These are phyloP conservation scores for Eulemur mongoz DNA, from an alignment of 2,797 vertebrate species.

Conservation along the genomic window DNA sequence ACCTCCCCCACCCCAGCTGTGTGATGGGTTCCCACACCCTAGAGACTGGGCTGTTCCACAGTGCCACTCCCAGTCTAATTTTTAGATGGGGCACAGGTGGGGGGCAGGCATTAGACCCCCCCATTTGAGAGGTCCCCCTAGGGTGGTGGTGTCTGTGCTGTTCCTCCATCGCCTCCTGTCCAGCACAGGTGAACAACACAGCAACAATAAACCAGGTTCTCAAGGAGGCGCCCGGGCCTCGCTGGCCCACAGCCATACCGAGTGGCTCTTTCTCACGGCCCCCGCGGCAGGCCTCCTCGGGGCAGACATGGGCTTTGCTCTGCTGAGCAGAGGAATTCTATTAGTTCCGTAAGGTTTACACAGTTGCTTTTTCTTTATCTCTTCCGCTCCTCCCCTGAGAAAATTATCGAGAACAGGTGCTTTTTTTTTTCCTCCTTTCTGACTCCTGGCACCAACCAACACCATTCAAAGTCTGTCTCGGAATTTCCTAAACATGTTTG, in stretches of 20 bases:
- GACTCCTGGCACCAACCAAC: constrained; percentile 9
- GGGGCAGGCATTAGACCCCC: neutral
- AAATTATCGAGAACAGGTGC: constrained; percentile 58
- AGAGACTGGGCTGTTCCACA: neutral
- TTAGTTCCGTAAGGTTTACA: constrained; percentile 25
- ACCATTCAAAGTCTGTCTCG: neutral
- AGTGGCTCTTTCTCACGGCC: neutral
- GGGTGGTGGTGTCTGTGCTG: rapidly evolving
- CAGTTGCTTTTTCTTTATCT: constrained; percentile 33
- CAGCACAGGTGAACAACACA: neutral
- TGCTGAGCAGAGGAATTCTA: constrained; percentile 27
- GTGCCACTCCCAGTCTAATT: neutral
- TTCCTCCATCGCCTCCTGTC: neutral
- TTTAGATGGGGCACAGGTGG: neutral
- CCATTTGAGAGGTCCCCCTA: neutral
- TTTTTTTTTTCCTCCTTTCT: neutral
- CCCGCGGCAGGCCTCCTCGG: neutral
- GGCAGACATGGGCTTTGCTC: neutral
- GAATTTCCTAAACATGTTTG: constrained; percentile 4
- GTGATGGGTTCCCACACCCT: neutral
- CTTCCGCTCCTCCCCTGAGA: constrained; percentile 42
- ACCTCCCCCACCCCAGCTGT: neutral
- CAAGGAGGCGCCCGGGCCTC: rapidly evolving
- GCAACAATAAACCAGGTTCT: neutral
- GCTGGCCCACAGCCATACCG: rapidly evolving